These are phyloP conservation scores for Nymphalis c-album DNA, from an alignment of 2,888 invertebrate genomes.

Conservation along the genomic window DNA sequence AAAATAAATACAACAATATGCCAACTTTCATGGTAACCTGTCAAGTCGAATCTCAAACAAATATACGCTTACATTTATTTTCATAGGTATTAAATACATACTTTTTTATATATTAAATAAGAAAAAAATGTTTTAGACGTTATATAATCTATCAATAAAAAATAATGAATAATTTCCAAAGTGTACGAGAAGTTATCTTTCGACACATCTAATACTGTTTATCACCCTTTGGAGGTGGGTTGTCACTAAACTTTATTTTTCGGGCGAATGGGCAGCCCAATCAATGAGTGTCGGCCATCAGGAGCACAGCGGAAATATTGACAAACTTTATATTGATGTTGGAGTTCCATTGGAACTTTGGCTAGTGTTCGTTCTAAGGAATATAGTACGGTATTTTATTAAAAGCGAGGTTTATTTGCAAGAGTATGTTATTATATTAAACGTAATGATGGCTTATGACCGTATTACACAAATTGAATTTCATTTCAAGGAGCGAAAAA, in stretches of 20 bases:
- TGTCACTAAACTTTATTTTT: constrained; percentile 64
- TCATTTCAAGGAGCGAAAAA: not conserved
- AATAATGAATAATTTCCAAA: not conserved
- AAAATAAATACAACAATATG: too few relatives aligned
- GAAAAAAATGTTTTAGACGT: too few relatives aligned
- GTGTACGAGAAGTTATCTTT: constrained; percentile 5
- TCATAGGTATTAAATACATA: too few relatives aligned
- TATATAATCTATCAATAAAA: not conserved
- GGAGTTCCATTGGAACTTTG: constrained; percentile 6
- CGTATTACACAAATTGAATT: not conserved
- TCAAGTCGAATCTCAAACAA: too few relatives aligned
- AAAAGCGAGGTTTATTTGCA: not conserved
- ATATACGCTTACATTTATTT: too few relatives aligned
- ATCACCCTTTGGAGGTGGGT: constrained; percentile 39
- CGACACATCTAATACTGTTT: constrained; percentile 36
- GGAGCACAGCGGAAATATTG: constrained; percentile 66
- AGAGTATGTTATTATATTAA: not conserved
- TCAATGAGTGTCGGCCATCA: constrained; percentile 67
- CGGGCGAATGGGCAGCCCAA: constrained; percentile 62
- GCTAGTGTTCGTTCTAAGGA: constrained; percentile 1
- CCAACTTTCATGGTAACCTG: too few relatives aligned
- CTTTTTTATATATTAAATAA: not conserved
- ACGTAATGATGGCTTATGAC: not conserved
- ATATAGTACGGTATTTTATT: not conserved
- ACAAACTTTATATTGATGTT: constrained; percentile 61